These are phyloP conservation scores for Dendroctonus valens DNA, from an alignment of 1,140 invertebrate species.

Conservation along the genomic window DNA sequence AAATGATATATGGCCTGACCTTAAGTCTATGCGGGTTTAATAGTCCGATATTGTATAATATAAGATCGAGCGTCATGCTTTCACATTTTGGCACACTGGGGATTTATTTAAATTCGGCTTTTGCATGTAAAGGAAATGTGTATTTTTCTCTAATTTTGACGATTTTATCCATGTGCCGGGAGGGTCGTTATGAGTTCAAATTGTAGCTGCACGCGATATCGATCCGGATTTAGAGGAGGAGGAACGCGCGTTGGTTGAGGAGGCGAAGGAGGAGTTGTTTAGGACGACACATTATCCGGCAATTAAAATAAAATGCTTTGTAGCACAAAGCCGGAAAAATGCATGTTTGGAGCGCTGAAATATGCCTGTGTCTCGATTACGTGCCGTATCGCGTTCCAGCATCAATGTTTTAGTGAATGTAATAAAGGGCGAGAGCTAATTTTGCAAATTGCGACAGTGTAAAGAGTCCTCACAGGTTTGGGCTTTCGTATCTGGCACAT, in stretches of 20 bases:
- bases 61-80: not conserved
- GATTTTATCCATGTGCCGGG: not conserved
- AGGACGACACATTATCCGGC: no score
- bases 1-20: conserved; percentile 6
- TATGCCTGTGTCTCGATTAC: conserved; percentile 17
- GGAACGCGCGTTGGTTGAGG: no score
- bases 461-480: no score
- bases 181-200: not conserved
- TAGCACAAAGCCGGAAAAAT: conserved; percentile 9
- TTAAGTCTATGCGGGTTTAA: conserved; percentile 4
- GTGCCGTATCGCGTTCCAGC: conserved; percentile 14
- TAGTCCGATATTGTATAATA: conserved; percentile 2
- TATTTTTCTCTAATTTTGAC: conserved; percentile 8
- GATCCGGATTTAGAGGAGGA: no score
- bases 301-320: not conserved
- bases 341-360: conserved; percentile 15
- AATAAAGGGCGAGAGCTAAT: no score
- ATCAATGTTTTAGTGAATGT: conserved; percentile 5
- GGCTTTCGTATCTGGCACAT: no score
- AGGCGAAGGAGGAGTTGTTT: no score
- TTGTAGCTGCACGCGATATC: not conserved
- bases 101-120: conserved; percentile 7
- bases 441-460: no score
- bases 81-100: conserved; percentile 8
- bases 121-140: conserved; percentile 18